Evolutionary conservation across 1,140 invertebrate genomes (phyloP).

Genomic region (Drosophila mayri): DNA sequence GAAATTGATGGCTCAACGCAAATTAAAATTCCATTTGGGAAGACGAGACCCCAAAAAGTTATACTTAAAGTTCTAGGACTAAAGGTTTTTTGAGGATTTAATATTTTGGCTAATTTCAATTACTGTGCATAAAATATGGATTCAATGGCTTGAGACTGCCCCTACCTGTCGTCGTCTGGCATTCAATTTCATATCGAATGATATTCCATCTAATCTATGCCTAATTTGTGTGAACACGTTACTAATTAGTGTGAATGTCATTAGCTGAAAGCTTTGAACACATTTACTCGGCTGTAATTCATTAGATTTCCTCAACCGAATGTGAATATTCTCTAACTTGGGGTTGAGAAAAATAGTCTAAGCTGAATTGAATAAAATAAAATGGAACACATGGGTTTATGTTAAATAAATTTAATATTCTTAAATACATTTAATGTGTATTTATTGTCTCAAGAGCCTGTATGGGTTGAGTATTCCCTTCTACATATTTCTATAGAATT

Average conservation of each 20-base stretch:
- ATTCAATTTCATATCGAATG: slow-evolving; percentile 39
- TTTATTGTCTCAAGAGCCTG: too few relatives aligned
- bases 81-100: background rate
- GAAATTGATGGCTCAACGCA: slow-evolving; percentile 33
- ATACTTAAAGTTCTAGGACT: background rate
- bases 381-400: background rate
- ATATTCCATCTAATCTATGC: slow-evolving; percentile 52
- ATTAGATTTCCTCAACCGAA: slow-evolving; percentile 24
- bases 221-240: slow-evolving; percentile 60
- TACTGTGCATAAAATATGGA: slow-evolving; percentile 3
- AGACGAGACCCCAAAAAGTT: background rate
- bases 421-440: background rate
- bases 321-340: background rate
- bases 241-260: slow-evolving; percentile 64
- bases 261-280: slow-evolving; percentile 42
- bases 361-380: too few relatives aligned
- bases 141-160: background rate
- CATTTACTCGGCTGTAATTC: slow-evolving; percentile 46
- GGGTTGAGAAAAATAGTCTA: background rate
- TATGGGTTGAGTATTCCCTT: background rate
- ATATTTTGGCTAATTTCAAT: slow-evolving; percentile 5
- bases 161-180: slow-evolving; percentile 3
- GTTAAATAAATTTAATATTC: background rate
- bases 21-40: slow-evolving; percentile 34
- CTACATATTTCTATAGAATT: background rate